A percentile compares a stretch with the other conserved stretches of the same genome.
Evolutionary conservation across 2,113 vertebrate species (phyloP).

Genomic region (Plestiodon gilberti): DNA sequence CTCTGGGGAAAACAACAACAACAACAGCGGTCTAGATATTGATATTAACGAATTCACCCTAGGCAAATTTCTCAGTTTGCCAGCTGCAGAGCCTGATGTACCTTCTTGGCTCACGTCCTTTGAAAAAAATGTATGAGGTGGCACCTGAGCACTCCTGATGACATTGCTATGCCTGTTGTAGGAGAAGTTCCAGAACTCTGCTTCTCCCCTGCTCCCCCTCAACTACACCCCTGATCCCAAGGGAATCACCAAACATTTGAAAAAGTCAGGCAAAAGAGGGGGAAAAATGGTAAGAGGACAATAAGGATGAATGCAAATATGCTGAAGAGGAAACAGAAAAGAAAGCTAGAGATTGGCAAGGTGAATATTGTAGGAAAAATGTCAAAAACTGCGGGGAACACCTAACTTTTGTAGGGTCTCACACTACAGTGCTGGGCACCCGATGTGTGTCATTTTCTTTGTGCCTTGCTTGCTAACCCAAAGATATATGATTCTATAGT

Average conservation of each 20-base stretch:
- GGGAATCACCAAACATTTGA: not conserved
- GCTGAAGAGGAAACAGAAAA: accelerated
- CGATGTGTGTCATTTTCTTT: slow-evolving; percentile 12
- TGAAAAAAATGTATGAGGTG: no score
- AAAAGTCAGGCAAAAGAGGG: not conserved
- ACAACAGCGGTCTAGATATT: no score
- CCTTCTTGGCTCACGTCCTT: no score
- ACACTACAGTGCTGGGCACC: not conserved
- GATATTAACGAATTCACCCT: no score
- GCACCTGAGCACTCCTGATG: no score
- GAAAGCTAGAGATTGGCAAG: not conserved
- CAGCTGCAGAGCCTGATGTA: no score
- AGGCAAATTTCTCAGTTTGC: no score
- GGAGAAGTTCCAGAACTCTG: no score
- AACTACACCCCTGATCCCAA: not conserved
- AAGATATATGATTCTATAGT: slow-evolving; percentile 60
- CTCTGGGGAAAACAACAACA: no score
- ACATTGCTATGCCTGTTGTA: no score
- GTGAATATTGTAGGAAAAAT: not conserved
- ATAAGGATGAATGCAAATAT: not conserved
- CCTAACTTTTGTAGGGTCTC: not conserved
- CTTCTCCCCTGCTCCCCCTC: no score
- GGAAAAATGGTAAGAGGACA: not conserved
- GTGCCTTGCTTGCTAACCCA: slow-evolving; percentile 26
- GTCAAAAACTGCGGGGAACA: not conserved